These are phyloP conservation scores for Galemys pyrenaicus DNA, from an alignment of 2,113 vertebrate genomes.

Conservation along the genomic window DNA sequence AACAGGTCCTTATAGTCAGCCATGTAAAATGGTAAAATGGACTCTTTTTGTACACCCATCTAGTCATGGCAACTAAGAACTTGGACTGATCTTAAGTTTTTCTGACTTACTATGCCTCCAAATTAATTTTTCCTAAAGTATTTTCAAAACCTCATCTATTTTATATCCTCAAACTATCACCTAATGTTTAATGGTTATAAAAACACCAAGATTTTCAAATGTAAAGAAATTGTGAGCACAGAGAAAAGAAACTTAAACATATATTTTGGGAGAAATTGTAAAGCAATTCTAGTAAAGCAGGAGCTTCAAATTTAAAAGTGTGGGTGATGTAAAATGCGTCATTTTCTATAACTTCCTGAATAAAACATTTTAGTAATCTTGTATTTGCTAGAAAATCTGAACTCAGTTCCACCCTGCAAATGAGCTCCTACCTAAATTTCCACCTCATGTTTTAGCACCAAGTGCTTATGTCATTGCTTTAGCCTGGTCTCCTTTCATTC, in stretches of 20 bases:
- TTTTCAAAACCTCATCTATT: neutral
- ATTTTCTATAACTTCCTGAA: neutral
- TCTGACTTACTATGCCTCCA: neutral
- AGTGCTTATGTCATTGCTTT: neutral
- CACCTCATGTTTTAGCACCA: neutral
- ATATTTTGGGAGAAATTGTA: neutral
- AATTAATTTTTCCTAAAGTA: neutral
- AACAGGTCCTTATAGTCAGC: neutral
- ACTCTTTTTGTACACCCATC: neutral
- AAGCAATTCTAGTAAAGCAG: neutral
- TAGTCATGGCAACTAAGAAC: neutral
- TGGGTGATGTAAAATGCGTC: too few species aligned
- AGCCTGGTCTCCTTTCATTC: neutral
- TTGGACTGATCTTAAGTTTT: neutral
- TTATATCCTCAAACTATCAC: neutral
- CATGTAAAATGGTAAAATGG: neutral
- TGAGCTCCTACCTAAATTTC: neutral
- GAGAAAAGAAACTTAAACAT: neutral
- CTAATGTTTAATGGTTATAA: neutral
- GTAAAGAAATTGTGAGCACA: neutral
- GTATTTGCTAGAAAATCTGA: neutral
- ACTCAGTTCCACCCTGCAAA: neutral
- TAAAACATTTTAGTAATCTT: neutral
- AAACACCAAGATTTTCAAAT: too few species aligned
- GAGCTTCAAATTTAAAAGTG: neutral